phyloP scores from a whole-genome alignment of 2,797 vertebrate species.

The Dryobates pubescens region DNA sequence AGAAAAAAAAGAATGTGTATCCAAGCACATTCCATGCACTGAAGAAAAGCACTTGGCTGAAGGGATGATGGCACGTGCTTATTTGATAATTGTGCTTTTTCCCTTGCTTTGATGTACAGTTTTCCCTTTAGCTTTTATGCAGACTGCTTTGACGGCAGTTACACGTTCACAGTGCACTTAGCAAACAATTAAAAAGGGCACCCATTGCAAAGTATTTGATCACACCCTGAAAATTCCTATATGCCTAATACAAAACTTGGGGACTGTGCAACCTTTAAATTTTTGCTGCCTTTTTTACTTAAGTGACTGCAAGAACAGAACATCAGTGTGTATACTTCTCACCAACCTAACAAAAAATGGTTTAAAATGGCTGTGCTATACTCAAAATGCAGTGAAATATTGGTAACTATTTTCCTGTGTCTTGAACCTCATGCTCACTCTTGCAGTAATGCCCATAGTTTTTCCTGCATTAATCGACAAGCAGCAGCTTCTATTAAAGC shows the following conservation, averaged over 20 bases:
- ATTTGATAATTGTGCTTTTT: neutral
- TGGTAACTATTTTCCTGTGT: neutral
- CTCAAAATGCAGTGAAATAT: neutral
- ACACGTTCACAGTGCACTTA: neutral
- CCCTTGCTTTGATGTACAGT: constrained; percentile 1
- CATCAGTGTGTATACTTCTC: neutral
- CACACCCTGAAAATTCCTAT: neutral
- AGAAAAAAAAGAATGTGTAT: neutral
- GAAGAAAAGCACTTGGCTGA: neutral
- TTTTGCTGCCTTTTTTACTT: neutral
- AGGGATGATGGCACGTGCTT: neutral
- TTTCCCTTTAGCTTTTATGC: constrained; percentile 1
- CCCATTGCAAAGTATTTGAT: neutral
- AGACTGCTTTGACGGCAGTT: neutral
- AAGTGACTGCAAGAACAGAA: neutral
- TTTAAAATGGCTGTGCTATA: neutral
- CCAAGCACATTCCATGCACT: neutral
- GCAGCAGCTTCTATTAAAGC: neutral
- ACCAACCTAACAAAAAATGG: neutral
- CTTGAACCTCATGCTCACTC: neutral
- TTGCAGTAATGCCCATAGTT: neutral
- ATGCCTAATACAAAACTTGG: neutral
- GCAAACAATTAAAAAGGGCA: neutral
- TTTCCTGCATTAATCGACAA: neutral
- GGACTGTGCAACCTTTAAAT: neutral